Evolutionary conservation across 2,888 invertebrate genomes (phyloP).

Genomic region (Trichogramma evanescens): DNA sequence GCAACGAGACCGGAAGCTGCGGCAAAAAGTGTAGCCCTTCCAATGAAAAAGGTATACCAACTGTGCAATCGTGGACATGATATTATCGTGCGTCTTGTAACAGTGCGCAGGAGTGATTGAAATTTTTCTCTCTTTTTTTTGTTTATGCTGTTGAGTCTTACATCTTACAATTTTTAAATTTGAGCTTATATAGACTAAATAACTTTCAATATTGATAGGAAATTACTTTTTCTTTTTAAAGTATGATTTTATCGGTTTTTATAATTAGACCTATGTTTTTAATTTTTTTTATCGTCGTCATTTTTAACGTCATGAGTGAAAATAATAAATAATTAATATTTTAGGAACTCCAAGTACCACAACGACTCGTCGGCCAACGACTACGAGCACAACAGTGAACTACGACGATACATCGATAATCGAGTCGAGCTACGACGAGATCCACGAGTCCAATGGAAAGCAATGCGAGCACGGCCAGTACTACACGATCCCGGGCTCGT

Average conservation of each 20-base stretch:
- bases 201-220: too few species aligned
- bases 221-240: too few species aligned
- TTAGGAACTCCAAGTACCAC: not conserved
- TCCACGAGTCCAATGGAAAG: conserved; percentile 22
- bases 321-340: too few species aligned
- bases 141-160: too few species aligned
- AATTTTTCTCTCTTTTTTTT: too few species aligned
- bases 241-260: too few species aligned
- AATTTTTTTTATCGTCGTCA: too few species aligned
- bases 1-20: conserved; percentile 5
- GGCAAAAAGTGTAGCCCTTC: not conserved
- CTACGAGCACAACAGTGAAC: not conserved
- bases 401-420: conserved; percentile 4
- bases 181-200: too few species aligned
- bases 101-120: too few species aligned
- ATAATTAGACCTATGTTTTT: too few species aligned
- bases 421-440: conserved; percentile 23
- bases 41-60: conserved; percentile 1
- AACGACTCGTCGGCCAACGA: not conserved
- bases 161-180: too few species aligned
- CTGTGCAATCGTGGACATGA: not conserved
- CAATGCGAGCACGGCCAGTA: conserved; percentile 66
- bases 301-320: too few species aligned
- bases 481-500: conserved; percentile 63
- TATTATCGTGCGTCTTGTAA: not conserved